phyloP scores from a whole-genome alignment of 2,888 invertebrate genomes.

The Rhyacophila evoluta region DNA sequence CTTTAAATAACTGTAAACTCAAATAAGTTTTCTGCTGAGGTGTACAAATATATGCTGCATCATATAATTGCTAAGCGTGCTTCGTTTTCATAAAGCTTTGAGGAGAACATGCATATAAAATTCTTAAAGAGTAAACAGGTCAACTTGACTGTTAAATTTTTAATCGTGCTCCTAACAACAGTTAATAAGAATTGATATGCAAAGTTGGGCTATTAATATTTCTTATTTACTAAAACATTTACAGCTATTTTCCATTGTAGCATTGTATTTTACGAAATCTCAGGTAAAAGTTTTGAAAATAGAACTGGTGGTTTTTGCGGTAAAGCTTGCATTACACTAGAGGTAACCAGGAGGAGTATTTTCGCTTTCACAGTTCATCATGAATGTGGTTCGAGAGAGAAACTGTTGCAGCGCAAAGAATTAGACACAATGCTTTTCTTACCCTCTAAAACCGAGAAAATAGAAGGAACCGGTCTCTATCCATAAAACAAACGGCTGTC shows the following conservation, averaged over 20 bases:
- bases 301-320: neutral
- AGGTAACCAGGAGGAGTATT: neutral
- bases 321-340: slow-evolving; percentile 10
- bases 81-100: too few species aligned
- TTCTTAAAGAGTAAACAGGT: too few species aligned
- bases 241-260: neutral
- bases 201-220: too few species aligned
- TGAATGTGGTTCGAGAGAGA: slow-evolving; percentile 44
- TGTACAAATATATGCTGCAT: too few species aligned
- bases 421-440: slow-evolving; percentile 40
- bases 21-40: too few species aligned
- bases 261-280: neutral
- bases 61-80: too few species aligned
- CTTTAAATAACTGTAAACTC: too few species aligned
- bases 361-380: slow-evolving; percentile 37
- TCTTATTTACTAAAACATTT: neutral
- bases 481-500: neutral
- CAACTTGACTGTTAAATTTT: too few species aligned
- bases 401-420: slow-evolving; percentile 49
- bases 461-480: neutral
- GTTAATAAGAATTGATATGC: too few species aligned
- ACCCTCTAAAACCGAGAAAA: slow-evolving; percentile 26
- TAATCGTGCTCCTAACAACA: too few species aligned
- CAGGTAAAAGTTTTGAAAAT: slow-evolving; percentile 3
- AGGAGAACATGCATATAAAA: too few species aligned